Evolutionary conservation across 1,140 invertebrate genomes (phyloP).

Genomic region (Drosophila bifasciata): DNA sequence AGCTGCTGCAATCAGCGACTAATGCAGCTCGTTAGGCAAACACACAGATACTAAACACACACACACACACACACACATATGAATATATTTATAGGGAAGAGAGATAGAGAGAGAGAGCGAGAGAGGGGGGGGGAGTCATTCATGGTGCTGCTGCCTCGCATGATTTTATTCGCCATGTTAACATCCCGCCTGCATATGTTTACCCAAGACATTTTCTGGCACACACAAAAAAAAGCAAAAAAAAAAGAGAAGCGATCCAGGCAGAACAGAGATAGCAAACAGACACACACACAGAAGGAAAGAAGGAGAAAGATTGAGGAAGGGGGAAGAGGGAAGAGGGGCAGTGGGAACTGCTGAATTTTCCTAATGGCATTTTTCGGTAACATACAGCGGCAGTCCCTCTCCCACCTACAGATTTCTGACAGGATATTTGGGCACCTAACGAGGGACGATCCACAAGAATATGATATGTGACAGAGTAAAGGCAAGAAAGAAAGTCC

Average conservation of each 20-base stretch:
- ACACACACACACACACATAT: slow-evolving; percentile 7
- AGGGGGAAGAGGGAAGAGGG: background rate
- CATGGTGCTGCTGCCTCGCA: slow-evolving; percentile 20
- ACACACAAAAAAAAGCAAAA: slow-evolving; percentile 10
- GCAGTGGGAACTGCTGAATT: slow-evolving; percentile 53
- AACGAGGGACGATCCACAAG: too few species aligned
- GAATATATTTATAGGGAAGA: background rate
- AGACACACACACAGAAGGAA: too few species aligned
- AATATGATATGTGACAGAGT: slow-evolving; percentile 22
- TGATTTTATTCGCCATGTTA: slow-evolving; percentile 78
- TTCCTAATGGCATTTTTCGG: slow-evolving; percentile 65
- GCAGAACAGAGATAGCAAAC: too few species aligned
- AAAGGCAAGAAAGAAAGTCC: too few species aligned
- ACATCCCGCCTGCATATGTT: slow-evolving; percentile 78
- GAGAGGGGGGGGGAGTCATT: too few species aligned
- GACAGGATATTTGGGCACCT: slow-evolving; percentile 54
- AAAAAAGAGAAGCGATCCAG: too few species aligned
- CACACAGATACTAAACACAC: slow-evolving; percentile 35
- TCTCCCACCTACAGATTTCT: slow-evolving; percentile 34
- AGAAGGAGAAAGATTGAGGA: slow-evolving; percentile 1
- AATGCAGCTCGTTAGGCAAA: slow-evolving; percentile 81
- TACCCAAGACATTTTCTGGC: slow-evolving; percentile 49
- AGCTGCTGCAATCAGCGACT: slow-evolving; percentile 71
- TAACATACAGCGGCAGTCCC: slow-evolving; percentile 8
- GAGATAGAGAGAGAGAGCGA: too few species aligned